phyloP scores from a whole-genome alignment of 2,113 vertebrate species.

The Podarcis raffonei region DNA sequence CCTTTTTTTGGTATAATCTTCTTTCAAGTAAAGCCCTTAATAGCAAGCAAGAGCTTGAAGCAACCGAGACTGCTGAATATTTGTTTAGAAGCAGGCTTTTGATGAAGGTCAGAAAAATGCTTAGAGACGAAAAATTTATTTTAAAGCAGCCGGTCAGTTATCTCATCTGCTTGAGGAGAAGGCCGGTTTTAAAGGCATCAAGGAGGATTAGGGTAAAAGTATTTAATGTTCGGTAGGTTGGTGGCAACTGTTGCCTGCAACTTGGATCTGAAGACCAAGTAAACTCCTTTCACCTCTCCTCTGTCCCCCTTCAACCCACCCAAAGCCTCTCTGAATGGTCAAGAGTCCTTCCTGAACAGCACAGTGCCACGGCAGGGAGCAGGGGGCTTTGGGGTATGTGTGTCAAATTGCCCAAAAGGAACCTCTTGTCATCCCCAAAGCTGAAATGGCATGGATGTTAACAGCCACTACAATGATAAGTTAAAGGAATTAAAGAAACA shows the following conservation, averaged over 20 bases:
- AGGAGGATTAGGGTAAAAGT: neutral
- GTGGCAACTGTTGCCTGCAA: neutral
- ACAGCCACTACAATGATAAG: too few relatives aligned
- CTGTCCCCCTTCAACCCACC: neutral
- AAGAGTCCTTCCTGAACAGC: too few relatives aligned
- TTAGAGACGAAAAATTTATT: neutral
- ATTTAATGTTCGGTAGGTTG: neutral
- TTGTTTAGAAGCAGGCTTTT: neutral
- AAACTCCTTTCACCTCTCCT: neutral
- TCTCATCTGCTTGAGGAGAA: neutral
- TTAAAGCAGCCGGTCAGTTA: neutral
- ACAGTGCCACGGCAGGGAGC: too few relatives aligned
- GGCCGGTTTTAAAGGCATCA: neutral
- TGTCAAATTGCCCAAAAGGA: too few relatives aligned
- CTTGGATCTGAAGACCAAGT: neutral
- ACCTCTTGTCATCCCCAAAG: too few relatives aligned
- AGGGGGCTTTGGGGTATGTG: too few relatives aligned
- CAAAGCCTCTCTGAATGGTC: too few relatives aligned
- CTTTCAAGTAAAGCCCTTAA: neutral
- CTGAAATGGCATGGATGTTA: too few relatives aligned
- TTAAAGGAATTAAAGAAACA: too few relatives aligned
- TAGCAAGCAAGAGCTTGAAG: neutral
- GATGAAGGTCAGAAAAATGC: neutral
- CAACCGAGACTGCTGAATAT: neutral
- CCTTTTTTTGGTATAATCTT: neutral